These are phyloP conservation scores for Catharus bicknelli DNA, from an alignment of 2,113 vertebrate species.

Conservation along the genomic window DNA sequence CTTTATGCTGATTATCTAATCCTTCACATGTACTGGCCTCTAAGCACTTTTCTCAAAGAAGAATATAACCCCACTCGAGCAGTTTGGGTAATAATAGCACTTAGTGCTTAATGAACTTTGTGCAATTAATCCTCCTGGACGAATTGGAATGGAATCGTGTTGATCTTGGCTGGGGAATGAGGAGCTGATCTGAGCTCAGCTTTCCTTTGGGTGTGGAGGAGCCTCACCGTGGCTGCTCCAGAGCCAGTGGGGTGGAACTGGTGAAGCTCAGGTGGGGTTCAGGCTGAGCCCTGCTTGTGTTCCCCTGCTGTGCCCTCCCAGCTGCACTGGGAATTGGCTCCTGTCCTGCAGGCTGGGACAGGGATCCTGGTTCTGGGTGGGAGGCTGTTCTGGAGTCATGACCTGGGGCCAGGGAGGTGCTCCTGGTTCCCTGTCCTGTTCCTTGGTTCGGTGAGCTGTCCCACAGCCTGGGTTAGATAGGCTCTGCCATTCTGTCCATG, in stretches of 20 bases:
- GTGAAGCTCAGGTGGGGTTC: not conserved
- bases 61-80: not conserved
- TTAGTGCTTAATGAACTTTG: not conserved
- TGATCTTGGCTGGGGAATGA: not conserved
- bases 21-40: not conserved
- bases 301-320: not conserved
- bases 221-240: not conserved
- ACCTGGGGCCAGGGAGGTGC: not conserved
- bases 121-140: constrained; percentile 25
- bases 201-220: not conserved
- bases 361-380: not conserved
- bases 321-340: not conserved
- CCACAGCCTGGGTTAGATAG: not conserved
- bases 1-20: constrained; percentile 54
- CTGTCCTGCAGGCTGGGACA: not conserved
- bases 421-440: not conserved
- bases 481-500: not conserved
- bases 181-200: not conserved
- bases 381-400: not conserved
- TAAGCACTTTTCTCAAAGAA: constrained; percentile 10
- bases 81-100: constrained; percentile 22
- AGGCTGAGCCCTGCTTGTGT: not conserved
- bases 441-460: not conserved
- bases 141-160: not conserved
- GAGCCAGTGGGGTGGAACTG: not conserved